phyloP scores from a whole-genome alignment of 2,888 invertebrate genomes.

The Sphecodes monilicornis region DNA sequence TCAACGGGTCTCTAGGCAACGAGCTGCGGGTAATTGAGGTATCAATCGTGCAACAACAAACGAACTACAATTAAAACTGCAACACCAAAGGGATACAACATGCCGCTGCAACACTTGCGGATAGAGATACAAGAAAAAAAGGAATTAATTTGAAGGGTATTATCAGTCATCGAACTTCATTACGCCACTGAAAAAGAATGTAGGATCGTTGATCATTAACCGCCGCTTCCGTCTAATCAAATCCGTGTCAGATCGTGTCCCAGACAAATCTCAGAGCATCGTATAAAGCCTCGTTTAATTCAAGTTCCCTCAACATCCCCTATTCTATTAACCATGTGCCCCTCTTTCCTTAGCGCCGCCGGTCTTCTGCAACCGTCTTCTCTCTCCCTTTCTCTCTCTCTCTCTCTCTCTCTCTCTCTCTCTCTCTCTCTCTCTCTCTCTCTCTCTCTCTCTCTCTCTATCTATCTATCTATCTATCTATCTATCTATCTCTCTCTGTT shows the following conservation, averaged over 20 bases:
- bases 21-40: not conserved
- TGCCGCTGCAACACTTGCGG: not conserved
- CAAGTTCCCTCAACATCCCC: conserved; percentile 52
- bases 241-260: conserved; percentile 49
- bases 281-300: conserved; percentile 47
- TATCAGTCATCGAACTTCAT: conserved; percentile 15
- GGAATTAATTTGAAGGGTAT: not conserved
- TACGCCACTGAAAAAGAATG: not conserved
- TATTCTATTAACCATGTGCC: conserved; percentile 40
- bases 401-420: not conserved
- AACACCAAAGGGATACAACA: not conserved
- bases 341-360: not conserved
- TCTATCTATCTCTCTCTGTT: not conserved
- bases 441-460: not conserved
- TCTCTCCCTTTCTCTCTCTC: not conserved
- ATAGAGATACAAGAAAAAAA: not conserved
- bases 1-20: not conserved
- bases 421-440: not conserved
- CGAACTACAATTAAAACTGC: not conserved
- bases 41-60: not conserved
- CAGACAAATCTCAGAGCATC: conserved; percentile 17
- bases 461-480: not conserved
- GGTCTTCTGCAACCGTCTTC: not conserved
- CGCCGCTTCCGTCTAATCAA: conserved; percentile 35
- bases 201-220: conserved; percentile 22